Evolutionary conservation across 2,797 vertebrate species (phyloP).

Genomic region (Pseudopleuronectes americanus): DNA sequence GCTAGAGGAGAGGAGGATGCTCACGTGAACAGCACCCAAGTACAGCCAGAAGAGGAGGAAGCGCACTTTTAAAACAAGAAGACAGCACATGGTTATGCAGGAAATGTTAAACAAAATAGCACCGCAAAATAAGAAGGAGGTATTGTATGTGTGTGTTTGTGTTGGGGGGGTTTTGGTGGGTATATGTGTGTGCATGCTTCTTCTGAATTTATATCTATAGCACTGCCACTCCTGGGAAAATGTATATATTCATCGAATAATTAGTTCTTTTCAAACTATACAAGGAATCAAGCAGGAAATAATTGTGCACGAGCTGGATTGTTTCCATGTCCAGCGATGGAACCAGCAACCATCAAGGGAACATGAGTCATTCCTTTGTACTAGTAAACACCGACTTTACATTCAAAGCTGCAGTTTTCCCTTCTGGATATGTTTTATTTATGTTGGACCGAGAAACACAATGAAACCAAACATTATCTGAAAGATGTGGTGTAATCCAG

Average conservation of each 20-base stretch:
- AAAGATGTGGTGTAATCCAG: slow-evolving; percentile 37
- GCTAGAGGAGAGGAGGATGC: too few relatives aligned
- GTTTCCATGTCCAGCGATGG: slow-evolving; percentile 44
- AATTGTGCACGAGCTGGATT: slow-evolving; percentile 34
- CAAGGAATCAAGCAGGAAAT: slow-evolving; percentile 35
- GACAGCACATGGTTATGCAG: slow-evolving; percentile 9
- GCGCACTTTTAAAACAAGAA: slow-evolving; percentile 1
- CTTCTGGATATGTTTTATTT: slow-evolving; percentile 24
- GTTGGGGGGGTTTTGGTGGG: neutral
- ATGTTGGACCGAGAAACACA: slow-evolving; percentile 37
- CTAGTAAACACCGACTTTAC: slow-evolving; percentile 33
- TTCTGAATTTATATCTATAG: slow-evolving; percentile 54
- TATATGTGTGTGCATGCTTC: slow-evolving; percentile 11
- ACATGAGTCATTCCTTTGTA: slow-evolving; percentile 37
- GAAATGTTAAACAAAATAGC: slow-evolving; percentile 17
- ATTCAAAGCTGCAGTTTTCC: slow-evolving; percentile 33
- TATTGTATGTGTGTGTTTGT: slow-evolving; percentile 15
- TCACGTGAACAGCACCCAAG: too few relatives aligned
- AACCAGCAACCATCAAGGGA: slow-evolving; percentile 38
- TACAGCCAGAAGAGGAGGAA: too few relatives aligned
- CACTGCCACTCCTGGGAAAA: slow-evolving; percentile 31
- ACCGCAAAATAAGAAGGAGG: slow-evolving; percentile 11
- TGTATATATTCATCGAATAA: slow-evolving; percentile 44
- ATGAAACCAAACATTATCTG: slow-evolving; percentile 29
- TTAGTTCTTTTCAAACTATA: slow-evolving; percentile 33